Conservation (phyloP, 1,140 invertebrate species). For the Drosophila kikkawai region DNA sequence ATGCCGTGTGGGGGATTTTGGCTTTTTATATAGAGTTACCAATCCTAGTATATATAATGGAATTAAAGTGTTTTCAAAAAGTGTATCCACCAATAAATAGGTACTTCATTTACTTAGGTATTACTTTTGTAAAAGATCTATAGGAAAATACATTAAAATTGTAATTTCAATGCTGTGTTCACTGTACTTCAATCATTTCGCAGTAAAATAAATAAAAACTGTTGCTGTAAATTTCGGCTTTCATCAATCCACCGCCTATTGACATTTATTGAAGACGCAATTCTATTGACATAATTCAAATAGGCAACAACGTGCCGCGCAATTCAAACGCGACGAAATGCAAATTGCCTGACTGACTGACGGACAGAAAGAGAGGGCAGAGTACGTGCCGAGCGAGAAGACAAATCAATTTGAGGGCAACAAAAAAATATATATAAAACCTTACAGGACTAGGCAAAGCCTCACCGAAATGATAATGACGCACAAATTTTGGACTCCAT, state of each 20-base stretch:
- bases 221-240: constrained; percentile 42
- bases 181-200: constrained; percentile 3
- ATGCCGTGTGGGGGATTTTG: neutral
- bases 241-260: constrained; percentile 42
- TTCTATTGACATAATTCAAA: constrained; percentile 81
- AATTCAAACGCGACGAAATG: constrained; percentile 78
- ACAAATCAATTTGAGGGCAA: constrained; percentile 76
- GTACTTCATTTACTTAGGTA: neutral
- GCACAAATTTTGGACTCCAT: constrained; percentile 63
- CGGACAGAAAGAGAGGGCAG: neutral
- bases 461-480: constrained; percentile 42
- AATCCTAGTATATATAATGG: neutral
- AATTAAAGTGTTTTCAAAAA: neutral
- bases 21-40: neutral
- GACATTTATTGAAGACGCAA: constrained; percentile 76
- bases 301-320: constrained; percentile 77
- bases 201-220: constrained; percentile 17
- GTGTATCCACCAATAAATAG: neutral
- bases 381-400: constrained; percentile 51
- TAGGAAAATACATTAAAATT: neutral
- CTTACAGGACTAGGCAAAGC: constrained; percentile 5
- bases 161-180: neutral
- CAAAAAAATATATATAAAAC: neutral
- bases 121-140: neutral
- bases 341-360: constrained; percentile 59